A percentile compares a stretch with the other conserved stretches of the same genome.
Conservation (phyloP, 1,140 invertebrate genomes). For the Schlechtendalia chinensis region DNA sequence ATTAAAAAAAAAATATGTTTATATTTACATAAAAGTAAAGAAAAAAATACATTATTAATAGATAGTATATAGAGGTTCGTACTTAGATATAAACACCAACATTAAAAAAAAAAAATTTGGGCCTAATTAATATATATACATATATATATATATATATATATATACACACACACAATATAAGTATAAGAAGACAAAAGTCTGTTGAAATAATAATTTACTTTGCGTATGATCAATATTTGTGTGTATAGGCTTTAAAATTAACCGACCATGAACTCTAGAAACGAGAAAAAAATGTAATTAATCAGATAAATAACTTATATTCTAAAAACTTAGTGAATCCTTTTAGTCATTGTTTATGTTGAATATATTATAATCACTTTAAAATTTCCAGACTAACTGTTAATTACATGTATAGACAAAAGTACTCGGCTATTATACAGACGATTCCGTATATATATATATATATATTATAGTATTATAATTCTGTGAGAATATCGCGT, state of each 20-base stretch:
- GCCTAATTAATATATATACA: no score
- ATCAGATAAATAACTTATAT: not conserved
- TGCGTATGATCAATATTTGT: not conserved
- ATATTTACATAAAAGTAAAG: no score
- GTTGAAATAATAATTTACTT: not conserved
- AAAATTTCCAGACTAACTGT: not conserved
- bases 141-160: no score
- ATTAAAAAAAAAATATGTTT: no score
- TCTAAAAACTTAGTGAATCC: not conserved
- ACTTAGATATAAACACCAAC: no score
- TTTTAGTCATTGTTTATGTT: not conserved
- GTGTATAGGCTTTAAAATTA: not conserved
- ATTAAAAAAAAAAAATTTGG: no score
- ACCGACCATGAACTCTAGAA: not conserved
- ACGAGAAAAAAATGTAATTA: not conserved
- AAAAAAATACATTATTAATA: no score
- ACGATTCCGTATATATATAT: not conserved
- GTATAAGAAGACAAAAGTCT: slow-evolving; percentile 10
- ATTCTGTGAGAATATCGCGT: not conserved
- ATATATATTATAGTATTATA: not conserved
- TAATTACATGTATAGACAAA: not conserved
- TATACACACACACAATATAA: no score
- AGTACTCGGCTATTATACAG: not conserved
- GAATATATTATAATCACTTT: not conserved
- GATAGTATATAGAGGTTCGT: no score